Evolutionary conservation across 2,888 invertebrate genomes (phyloP), one percentile per base, ranked within the genome.

Genomic region (Caenorhabditis sulstoni): DNA sequence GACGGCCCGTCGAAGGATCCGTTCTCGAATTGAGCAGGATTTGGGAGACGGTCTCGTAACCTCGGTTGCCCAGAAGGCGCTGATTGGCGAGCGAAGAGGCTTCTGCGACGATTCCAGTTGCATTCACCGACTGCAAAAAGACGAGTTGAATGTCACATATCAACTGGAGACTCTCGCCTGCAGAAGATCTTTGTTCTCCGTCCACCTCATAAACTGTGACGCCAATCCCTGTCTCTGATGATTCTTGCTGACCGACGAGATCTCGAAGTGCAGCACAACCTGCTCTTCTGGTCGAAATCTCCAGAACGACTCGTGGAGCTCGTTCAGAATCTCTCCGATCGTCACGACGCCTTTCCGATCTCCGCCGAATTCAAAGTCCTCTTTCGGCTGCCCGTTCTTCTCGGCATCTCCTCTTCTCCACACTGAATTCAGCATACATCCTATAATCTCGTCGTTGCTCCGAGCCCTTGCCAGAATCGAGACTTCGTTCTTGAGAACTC

Each of bases 81-180:
- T 74, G 73, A 44, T 74, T 74, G 29, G 65, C 73, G 3, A 64
- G 57, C n/a, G 73, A 74, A 9, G 65, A 65, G 23, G 73, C 73
- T 50, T 74, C 73, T 7, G 65, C 73, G 0, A 59, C 73, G 20
- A 65, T 74, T 65, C 65, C 73, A 59, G 57, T 58, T 18, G 73
- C 73, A 12, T 71, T 23, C n/a, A 71, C 62, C 14, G 62, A 47
- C 71, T 71, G 71, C 39, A 71, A 45, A 3, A 5, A 5, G 4
- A 5, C 29, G 29, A 7, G 29, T 5, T 29, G 29, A n/a, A n/a
- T n/a, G n/a, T 37, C 5, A 18, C 11, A 22, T 16, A 7, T 12
- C 0, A 62, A 20, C 22, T 8, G 35, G 1, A 18, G 8, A 3
- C 12, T 55, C 41, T 18, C 55, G 58, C 67, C 18, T 59, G 44